Conservation (phyloP, 2,113 vertebrate species). For the Catharus minimus region DNA sequence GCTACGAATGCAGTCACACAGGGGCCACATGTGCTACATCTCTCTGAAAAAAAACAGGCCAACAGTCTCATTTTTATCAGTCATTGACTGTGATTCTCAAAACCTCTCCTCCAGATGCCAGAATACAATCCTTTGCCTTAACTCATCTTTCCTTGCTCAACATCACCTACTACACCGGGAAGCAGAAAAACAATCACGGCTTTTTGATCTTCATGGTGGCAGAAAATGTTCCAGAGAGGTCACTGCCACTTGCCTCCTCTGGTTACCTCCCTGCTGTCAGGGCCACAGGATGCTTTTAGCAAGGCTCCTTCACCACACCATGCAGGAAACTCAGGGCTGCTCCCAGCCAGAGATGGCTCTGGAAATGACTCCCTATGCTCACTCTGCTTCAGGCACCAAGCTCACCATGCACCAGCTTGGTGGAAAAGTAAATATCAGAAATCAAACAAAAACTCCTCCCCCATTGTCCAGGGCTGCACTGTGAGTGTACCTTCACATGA, state of each 20-base stretch:
- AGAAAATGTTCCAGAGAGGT: background rate
- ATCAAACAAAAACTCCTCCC: background rate
- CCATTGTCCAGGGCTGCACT: background rate
- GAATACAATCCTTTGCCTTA: background rate
- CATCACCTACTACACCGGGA: background rate
- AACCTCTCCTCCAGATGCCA: background rate
- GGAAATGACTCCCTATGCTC: rapidly evolving
- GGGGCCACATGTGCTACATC: background rate
- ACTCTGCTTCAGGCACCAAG: background rate
- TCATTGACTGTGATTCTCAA: background rate
- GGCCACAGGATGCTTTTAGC: background rate
- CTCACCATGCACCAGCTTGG: background rate
- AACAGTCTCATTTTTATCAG: background rate
- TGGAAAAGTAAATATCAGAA: background rate
- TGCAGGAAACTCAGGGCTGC: background rate
- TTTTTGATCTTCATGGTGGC: background rate
- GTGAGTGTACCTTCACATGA: rapidly evolving
- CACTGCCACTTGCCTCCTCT: background rate
- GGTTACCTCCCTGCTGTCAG: background rate
- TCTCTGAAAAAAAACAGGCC: background rate
- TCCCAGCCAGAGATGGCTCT: background rate
- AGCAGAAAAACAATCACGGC: background rate
- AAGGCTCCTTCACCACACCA: background rate
- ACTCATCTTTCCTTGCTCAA: background rate
- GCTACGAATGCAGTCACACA: background rate